phyloP scores from a whole-genome alignment of 2,113 vertebrate species.

The Passer montanus region DNA sequence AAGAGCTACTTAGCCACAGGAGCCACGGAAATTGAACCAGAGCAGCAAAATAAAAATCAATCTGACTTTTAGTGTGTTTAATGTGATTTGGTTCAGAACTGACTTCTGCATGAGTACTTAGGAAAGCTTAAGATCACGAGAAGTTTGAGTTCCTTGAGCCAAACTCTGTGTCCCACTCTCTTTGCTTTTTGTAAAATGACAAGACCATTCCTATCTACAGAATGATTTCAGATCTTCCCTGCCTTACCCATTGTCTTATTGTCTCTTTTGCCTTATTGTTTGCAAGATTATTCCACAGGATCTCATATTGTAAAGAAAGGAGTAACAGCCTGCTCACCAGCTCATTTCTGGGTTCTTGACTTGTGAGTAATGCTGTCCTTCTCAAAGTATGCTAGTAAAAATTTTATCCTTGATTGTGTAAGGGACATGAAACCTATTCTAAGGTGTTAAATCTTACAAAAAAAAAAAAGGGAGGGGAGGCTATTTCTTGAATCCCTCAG shows the following conservation, averaged over 20 bases:
- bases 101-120: neutral
- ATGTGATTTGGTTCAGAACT: neutral
- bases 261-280: neutral
- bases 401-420: neutral
- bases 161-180: neutral
- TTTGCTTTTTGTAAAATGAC: neutral
- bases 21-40: conserved; percentile 17
- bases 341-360: neutral
- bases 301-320: neutral
- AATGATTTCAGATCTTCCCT: neutral
- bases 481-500: neutral
- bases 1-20: neutral
- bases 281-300: neutral
- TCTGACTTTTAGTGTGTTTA: neutral
- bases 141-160: neutral
- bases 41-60: conserved; percentile 35
- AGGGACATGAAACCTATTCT: neutral
- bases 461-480: neutral
- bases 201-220: neutral
- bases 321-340: neutral
- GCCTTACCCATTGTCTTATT: neutral
- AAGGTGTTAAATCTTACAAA: neutral
- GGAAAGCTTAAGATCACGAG: neutral
- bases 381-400: neutral
- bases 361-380: neutral